Conservation (phyloP, 1,140 invertebrate genomes). For the Temnothorax nylanderi region DNA sequence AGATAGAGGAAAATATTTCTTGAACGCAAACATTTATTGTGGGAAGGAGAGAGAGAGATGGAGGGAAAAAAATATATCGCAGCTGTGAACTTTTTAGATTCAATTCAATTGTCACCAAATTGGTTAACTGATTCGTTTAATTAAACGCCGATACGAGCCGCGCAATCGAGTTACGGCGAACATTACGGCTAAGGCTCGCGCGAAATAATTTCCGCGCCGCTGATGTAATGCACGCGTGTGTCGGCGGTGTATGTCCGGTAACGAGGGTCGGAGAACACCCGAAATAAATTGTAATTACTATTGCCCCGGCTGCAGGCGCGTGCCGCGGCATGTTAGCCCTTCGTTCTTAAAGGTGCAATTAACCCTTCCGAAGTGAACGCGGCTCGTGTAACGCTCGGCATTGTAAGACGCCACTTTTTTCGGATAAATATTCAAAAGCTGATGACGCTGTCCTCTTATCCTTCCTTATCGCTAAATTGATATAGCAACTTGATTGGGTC, state of each 20-base stretch:
- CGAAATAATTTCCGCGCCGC: slow-evolving; percentile 27
- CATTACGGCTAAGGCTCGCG: not conserved
- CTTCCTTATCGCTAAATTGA: slow-evolving; percentile 26
- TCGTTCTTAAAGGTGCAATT: slow-evolving; percentile 50
- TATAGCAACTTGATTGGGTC: slow-evolving; percentile 16
- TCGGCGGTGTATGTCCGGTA: slow-evolving; percentile 29
- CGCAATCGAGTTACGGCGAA: not conserved
- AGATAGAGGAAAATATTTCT: not conserved
- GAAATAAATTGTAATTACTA: slow-evolving; percentile 60
- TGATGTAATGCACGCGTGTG: slow-evolving; percentile 4
- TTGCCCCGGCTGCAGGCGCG: slow-evolving; percentile 33
- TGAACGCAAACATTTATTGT: not conserved
- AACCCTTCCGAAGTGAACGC: slow-evolving; percentile 19
- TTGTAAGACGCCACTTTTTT: slow-evolving; percentile 17
- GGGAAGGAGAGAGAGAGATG: not conserved
- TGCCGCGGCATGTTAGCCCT: slow-evolving; percentile 25
- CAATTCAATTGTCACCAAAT: not conserved
- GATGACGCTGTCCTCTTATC: not conserved
- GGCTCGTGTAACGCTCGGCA: not conserved
- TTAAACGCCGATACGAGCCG: slow-evolving; percentile 4
- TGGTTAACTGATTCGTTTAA: slow-evolving; percentile 33
- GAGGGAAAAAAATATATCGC: not conserved
- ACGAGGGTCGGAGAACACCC: slow-evolving; percentile 39
- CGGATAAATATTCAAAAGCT: slow-evolving; percentile 38
- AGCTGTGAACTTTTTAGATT: not conserved